Conservation (phyloP, 53 echinoderm and acorn worm genomes). For the Mesocentrotus franciscanus region DNA sequence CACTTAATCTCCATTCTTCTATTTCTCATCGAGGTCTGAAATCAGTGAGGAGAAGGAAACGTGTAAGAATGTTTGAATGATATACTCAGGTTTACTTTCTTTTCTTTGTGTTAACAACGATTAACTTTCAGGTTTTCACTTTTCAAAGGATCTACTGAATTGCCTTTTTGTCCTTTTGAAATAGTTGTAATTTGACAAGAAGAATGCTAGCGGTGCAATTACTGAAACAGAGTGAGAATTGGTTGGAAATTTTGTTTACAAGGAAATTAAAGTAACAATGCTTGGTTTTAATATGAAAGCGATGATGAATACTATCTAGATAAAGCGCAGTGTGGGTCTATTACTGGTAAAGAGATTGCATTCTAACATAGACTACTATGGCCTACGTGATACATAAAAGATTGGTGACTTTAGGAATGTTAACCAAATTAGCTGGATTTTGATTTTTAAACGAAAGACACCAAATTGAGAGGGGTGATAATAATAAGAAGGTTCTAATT, state of each 20-base stretch:
- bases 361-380: not conserved
- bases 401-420: constrained; percentile 16
- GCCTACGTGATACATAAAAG: not conserved
- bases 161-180: constrained; percentile 18
- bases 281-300: not conserved
- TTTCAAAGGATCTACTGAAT: not conserved
- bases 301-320: not conserved
- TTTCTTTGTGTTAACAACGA: not conserved
- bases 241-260: constrained; percentile 1
- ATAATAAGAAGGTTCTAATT: not conserved
- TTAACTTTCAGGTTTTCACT: constrained; percentile 22
- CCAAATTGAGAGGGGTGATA: not conserved
- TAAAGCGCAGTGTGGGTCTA: not conserved
- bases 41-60: not conserved
- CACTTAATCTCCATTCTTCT: not conserved
- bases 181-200: constrained; percentile 16
- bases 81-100: not conserved
- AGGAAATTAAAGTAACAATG: constrained; percentile 22
- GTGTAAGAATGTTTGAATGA: constrained; percentile 9
- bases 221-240: not conserved
- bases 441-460: not conserved
- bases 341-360: not conserved
- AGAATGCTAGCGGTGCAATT: constrained; percentile 19
- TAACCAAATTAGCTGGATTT: not conserved
- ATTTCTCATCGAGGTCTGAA: not conserved